A percentile compares a stretch with the other conserved stretches of the same genome.
These are phyloP conservation scores for Fregata magnificens DNA, from an alignment of 2,113 vertebrate genomes.

Conservation along the genomic window DNA sequence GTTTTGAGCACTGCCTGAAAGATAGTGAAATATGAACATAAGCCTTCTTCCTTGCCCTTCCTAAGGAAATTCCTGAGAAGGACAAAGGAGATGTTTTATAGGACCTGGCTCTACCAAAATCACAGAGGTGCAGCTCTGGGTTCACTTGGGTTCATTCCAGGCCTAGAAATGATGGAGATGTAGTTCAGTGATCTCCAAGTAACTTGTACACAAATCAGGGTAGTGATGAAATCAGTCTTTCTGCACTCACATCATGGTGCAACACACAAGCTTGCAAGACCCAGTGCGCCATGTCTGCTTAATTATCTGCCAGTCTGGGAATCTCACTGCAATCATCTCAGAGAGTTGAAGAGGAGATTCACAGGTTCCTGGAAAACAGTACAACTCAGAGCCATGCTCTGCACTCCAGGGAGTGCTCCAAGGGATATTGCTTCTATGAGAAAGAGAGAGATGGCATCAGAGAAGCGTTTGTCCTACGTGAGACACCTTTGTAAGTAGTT, in stretches of 20 bases:
- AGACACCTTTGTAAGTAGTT: background rate
- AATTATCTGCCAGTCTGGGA: background rate
- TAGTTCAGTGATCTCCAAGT: background rate
- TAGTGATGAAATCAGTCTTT: background rate
- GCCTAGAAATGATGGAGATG: background rate
- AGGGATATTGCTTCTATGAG: background rate
- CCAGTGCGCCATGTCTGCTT: rapidly evolving
- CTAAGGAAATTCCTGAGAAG: background rate
- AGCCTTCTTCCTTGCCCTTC: background rate
- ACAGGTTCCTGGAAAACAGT: background rate
- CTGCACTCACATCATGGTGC: background rate
- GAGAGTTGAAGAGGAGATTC: background rate
- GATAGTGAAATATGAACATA: background rate
- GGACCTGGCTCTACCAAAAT: background rate
- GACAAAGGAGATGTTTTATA: background rate
- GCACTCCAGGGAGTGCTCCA: background rate
- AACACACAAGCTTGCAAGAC: background rate
- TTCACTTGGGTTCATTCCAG: background rate
- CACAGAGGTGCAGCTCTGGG: background rate
- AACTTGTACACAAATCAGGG: background rate
- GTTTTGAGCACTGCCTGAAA: background rate
- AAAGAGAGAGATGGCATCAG: background rate
- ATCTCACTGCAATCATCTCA: background rate
- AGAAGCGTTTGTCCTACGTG: background rate
- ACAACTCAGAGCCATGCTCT: background rate